phyloP scores from a whole-genome alignment of 2,888 invertebrate species.

The Sceliomorpha sp. region DNA sequence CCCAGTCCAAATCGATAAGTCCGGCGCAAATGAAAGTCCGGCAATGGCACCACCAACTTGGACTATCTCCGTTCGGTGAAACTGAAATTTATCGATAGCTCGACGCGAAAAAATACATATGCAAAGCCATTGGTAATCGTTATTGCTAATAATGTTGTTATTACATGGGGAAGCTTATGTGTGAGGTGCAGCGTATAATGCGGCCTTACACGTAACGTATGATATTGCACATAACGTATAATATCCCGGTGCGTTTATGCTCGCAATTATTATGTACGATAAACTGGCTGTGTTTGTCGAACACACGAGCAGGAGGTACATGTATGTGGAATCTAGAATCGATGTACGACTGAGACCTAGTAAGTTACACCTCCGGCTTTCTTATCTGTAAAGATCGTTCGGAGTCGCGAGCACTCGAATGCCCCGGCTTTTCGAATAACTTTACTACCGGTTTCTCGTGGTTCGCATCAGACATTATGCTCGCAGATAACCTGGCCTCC shows the following conservation, averaged over 20 bases:
- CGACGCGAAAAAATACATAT: conserved; percentile 15
- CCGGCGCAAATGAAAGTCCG: background rate
- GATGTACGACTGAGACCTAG: conserved; percentile 65
- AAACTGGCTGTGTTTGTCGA: conserved; percentile 26
- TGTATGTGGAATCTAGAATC: conserved; percentile 15
- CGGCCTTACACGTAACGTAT: conserved; percentile 36
- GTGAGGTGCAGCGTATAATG: conserved; percentile 33
- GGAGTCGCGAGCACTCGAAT: conserved; percentile 72
- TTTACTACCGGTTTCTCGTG: conserved; percentile 78
- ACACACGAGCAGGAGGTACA: conserved; percentile 2
- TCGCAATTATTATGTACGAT: conserved; percentile 49
- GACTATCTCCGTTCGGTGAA: background rate
- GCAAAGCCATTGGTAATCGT: conserved; percentile 21
- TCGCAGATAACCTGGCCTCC: conserved; percentile 73
- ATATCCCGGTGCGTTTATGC: conserved; percentile 48
- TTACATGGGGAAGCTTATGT: conserved; percentile 34
- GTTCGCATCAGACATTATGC: conserved; percentile 72
- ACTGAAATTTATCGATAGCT: conserved; percentile 9
- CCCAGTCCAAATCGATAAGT: conserved; percentile 1
- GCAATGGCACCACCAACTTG: no score
- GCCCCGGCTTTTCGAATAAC: conserved; percentile 74
- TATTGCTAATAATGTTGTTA: conserved; percentile 53
- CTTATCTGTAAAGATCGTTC: conserved; percentile 77
- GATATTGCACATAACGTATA: conserved; percentile 38
- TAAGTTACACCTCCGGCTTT: conserved; percentile 78